A percentile compares a stretch with the other conserved stretches of the same genome.
phyloP scores from a whole-genome alignment of 2,797 vertebrate species.

The Rhinella marina region DNA sequence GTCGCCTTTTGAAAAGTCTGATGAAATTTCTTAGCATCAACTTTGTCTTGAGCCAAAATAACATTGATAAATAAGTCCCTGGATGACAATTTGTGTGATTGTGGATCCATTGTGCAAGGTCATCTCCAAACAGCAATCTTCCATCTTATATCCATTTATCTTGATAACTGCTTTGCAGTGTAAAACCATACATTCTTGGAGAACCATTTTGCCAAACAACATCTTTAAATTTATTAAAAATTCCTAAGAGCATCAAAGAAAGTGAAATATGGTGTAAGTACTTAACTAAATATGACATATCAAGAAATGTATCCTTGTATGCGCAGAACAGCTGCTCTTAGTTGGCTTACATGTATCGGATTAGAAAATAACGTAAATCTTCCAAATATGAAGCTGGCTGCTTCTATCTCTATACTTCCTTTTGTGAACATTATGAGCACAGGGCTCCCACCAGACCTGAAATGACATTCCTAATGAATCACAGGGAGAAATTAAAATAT shows the following conservation, averaged over 20 bases:
- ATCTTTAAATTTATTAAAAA: conserved; percentile 52
- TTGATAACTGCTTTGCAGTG: conserved; percentile 9
- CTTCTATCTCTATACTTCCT: conserved; percentile 58
- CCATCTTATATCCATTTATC: conserved; percentile 23
- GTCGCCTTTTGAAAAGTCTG: conserved; percentile 20
- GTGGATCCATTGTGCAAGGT: conserved; percentile 26
- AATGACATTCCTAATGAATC: conserved; percentile 65
- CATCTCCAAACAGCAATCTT: conserved; percentile 30
- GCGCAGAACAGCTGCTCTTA: conserved; percentile 67
- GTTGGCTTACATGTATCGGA: conserved; percentile 67
- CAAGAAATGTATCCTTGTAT: conserved; percentile 51
- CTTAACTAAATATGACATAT: conserved; percentile 48
- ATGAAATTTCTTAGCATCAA: conserved; percentile 12
- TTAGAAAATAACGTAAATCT: conserved; percentile 66
- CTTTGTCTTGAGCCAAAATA: conserved; percentile 36
- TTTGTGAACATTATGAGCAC: conserved; percentile 50
- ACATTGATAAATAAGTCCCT: conserved; percentile 44
- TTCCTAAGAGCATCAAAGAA: conserved; percentile 53
- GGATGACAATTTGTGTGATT: conserved; percentile 32
- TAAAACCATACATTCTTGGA: conserved; percentile 16
- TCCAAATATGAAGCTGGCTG: conserved; percentile 67
- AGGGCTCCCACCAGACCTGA: conserved; percentile 65
- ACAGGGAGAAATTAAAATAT: conserved; percentile 49
- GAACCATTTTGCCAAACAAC: conserved; percentile 32
- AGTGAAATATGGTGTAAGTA: conserved; percentile 48